phyloP scores from a whole-genome alignment of 1,140 invertebrate species.

The Atopsyche davidsoni region DNA sequence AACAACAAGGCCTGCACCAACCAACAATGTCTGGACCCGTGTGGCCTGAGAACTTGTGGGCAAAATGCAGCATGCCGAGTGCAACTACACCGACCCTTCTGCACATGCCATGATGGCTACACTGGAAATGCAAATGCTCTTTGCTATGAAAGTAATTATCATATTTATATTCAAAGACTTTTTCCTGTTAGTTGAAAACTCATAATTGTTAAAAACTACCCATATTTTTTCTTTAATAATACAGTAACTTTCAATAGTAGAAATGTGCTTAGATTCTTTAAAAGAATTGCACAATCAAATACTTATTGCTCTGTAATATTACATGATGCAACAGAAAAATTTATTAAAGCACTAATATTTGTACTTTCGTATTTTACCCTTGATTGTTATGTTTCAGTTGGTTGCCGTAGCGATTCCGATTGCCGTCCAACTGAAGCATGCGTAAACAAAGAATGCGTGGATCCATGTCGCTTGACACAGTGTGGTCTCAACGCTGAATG shows the following conservation, averaged over 20 bases:
- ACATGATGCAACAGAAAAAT: no score
- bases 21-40: constrained; percentile 71
- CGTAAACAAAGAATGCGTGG: constrained; percentile 74
- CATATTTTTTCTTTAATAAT: no score
- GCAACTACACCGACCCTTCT: constrained; percentile 74
- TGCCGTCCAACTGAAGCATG: constrained; percentile 78
- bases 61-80: constrained; percentile 75
- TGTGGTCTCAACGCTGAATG: constrained; percentile 81
- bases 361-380: no score
- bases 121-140: constrained; percentile 77
- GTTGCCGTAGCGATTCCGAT: constrained; percentile 79
- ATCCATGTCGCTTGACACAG: constrained; percentile 71
- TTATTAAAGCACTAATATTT: no score
- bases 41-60: constrained; percentile 65
- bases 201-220: no score
- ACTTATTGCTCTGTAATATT: no score
- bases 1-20: constrained; percentile 80
- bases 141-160: constrained; percentile 63
- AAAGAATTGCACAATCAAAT: no score
- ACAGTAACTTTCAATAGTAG: no score
- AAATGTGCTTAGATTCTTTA: no score
- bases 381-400: constrained; percentile 53
- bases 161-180: background rate
- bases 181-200: no score
- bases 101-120: constrained; percentile 75